Evolutionary conservation across 1,140 invertebrate species (phyloP), one percentile per base, ranked within the genome.

Genomic region (Tigriopus japonicus): DNA sequence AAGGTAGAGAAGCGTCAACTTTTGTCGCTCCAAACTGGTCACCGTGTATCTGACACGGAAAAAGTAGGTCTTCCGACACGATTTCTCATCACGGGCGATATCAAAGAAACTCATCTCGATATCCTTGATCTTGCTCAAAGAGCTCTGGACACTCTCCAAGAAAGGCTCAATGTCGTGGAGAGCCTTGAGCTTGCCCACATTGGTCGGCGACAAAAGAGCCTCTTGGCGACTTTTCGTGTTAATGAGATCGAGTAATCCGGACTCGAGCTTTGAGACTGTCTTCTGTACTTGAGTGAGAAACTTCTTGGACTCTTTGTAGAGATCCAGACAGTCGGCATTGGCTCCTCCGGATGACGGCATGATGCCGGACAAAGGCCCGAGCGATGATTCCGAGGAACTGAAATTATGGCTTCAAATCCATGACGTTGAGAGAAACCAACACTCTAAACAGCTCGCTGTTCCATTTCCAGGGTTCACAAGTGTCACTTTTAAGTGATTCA

Each of bases 21-120:
- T 23, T 17, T 17, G 21, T 41, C 40, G 35, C 40, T 58, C 55
- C 28, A 58, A 7, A 7, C 42, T 40, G 15, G 55, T 35, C 28
- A 58, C 14, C 6, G 17, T 42, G 41, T 58, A 41, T 41, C 42
- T 58, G 24, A 41, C 55, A 41, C 55, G 55, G 35, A 41, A 58
- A 15, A 58, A 58, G 17, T 35, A 15, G 17, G 55, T 58, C 21
- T 58, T 58, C 13, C 55, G 55, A 10, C 35, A 19, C 3, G 24
- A 41, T n/a, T 58, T 58, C 40, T 58, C 55, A 23, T 40, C 15
- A 3, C 15, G 28, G 5, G n/a, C 15, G 21, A 40, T 19, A 6
- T 15, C 53, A 19, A 24, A 15, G 45, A 49, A 49, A 6, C 21
- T 49, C 45, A 15, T 5, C 6, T 17, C n/a, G n/a, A 49, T 3